Evolutionary conservation across 2,888 invertebrate species (phyloP).

Genomic region (Cacoxenus indagator): DNA sequence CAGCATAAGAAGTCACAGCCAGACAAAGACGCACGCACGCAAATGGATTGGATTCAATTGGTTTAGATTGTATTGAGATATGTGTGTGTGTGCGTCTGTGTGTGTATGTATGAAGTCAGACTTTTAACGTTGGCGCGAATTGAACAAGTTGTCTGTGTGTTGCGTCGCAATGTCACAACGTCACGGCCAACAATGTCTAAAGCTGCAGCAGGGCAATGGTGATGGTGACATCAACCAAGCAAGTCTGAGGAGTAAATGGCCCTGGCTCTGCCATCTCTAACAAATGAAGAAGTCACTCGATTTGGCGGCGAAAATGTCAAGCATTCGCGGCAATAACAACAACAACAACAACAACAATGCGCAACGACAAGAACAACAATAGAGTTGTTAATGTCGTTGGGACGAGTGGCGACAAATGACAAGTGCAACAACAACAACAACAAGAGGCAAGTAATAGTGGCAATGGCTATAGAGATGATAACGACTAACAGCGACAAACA

Average conservation of each 20-base stretch:
- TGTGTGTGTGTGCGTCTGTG: neutral
- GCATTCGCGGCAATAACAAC: conserved; percentile 46
- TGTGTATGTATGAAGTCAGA: too few relatives aligned
- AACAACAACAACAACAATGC: conserved; percentile 22
- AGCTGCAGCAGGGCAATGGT: too few relatives aligned
- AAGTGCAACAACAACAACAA: conserved; percentile 9
- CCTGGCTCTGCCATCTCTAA: neutral
- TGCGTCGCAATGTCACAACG: conserved; percentile 19
- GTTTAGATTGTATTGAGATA: conserved; percentile 4
- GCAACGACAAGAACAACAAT: neutral
- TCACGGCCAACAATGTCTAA: conserved; percentile 21
- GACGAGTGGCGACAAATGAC: neutral
- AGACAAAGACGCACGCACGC: conserved; percentile 5
- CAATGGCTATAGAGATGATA: conserved; percentile 32
- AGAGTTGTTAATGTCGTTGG: neutral
- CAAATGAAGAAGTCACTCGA: conserved; percentile 54
- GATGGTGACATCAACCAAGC: too few relatives aligned
- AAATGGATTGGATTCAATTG: conserved; percentile 18
- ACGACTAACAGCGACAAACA: conserved; percentile 35
- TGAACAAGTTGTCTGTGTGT: neutral
- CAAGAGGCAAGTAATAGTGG: too few relatives aligned
- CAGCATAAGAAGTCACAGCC: conserved; percentile 27
- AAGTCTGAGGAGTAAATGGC: neutral
- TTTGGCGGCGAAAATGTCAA: conserved; percentile 64
- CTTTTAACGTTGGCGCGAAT: neutral